Conservation (phyloP, 1,140 invertebrate genomes). For the Hylaeus volcanicus region DNA sequence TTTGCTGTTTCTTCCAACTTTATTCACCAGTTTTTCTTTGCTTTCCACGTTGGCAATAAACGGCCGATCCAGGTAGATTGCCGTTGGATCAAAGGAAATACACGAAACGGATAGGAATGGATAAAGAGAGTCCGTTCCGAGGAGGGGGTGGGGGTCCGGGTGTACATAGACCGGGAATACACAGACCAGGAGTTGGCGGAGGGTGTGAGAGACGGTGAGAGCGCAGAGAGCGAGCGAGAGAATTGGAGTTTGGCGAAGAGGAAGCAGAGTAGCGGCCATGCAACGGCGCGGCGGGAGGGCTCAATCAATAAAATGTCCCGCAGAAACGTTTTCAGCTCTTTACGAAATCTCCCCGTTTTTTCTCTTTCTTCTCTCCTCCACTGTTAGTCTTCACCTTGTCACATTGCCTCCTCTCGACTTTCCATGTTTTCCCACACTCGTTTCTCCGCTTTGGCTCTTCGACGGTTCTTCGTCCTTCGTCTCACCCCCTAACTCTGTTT, state of each 20-base stretch:
- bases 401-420: constrained; percentile 2
- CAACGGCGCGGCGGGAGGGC: constrained; percentile 52
- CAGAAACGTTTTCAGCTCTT: constrained; percentile 71
- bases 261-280: constrained; percentile 55
- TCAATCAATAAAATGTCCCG: constrained; percentile 78
- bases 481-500: neutral
- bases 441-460: constrained; percentile 8
- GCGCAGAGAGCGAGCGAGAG: constrained; percentile 55
- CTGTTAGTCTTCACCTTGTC: constrained; percentile 14
- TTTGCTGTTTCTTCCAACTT: neutral
- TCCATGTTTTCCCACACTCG: neutral
- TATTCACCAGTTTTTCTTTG: constrained; percentile 24
- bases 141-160: neutral
- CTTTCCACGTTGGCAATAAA: constrained; percentile 22
- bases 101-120: constrained; percentile 34
- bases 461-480: no score
- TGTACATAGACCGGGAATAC: constrained; percentile 34
- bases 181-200: constrained; percentile 11
- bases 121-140: neutral
- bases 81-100: constrained; percentile 22
- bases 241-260: constrained; percentile 58
- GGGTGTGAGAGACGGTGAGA: constrained; percentile 42
- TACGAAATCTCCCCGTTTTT: constrained; percentile 59
- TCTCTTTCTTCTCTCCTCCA: constrained; percentile 22
- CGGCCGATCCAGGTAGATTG: constrained; percentile 44